A percentile compares a stretch with the other conserved stretches of the same genome.
phyloP scores from a whole-genome alignment of 2,113 vertebrate genomes.

The Bostrychus sinensis region DNA sequence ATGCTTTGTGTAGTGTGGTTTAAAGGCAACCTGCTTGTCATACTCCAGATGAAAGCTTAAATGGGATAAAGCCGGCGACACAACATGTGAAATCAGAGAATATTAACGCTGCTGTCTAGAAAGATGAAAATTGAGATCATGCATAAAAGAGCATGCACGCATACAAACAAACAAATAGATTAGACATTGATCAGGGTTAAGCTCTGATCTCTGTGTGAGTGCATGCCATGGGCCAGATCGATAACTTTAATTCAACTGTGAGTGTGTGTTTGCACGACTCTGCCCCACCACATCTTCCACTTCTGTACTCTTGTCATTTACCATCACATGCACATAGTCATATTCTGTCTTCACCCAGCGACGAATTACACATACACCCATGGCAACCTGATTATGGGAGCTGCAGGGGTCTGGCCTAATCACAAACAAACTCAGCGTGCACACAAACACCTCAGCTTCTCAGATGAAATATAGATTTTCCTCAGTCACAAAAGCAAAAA shows the following conservation, averaged over 20 bases:
- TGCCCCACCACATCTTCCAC: constrained; percentile 23
- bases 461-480: constrained; percentile 83
- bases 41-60: constrained; percentile 2
- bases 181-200: constrained; percentile 68
- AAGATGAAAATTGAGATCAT: constrained; percentile 45
- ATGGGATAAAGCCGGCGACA: constrained; percentile 1
- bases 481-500: constrained; percentile 62
- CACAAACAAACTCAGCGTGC: constrained; percentile 76
- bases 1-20: background rate
- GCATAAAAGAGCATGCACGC: constrained; percentile 33
- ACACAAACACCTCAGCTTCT: constrained; percentile 74
- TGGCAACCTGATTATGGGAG: constrained; percentile 73
- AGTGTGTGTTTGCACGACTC: constrained; percentile 69
- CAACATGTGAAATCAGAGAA: constrained; percentile 17
- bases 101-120: constrained; percentile 18
- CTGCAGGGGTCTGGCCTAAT: constrained; percentile 74
- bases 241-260: constrained; percentile 75
- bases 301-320: constrained; percentile 20
- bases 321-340: constrained; percentile 24
- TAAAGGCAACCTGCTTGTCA: constrained; percentile 2
- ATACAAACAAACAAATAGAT: constrained; percentile 59
- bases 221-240: constrained; percentile 64
- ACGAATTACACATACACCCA: constrained; percentile 45
- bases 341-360: constrained; percentile 12
- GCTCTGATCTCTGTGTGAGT: constrained; percentile 62